phyloP scores from a whole-genome alignment of 2,113 vertebrate genomes.

The Aegithalos caudatus region DNA sequence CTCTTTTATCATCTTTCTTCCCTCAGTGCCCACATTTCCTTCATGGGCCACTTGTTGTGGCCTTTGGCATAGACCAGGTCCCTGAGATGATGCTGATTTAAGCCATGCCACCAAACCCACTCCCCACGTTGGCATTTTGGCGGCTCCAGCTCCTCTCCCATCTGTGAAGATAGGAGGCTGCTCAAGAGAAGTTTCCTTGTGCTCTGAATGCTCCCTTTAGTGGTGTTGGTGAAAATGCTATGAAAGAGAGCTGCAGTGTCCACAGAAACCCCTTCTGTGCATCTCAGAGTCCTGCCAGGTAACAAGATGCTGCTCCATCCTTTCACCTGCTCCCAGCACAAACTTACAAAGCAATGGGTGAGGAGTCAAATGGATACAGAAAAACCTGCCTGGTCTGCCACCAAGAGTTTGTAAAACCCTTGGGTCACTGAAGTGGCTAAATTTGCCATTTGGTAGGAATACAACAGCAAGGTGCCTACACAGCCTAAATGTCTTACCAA shows the following conservation, averaged over 20 bases:
- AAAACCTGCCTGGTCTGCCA: neutral
- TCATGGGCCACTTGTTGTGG: too few relatives aligned
- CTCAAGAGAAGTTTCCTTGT: neutral
- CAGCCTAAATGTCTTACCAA: neutral
- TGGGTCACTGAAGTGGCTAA: neutral
- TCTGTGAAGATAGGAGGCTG: neutral
- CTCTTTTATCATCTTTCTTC: neutral
- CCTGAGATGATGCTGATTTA: neutral
- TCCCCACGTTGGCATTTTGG: neutral
- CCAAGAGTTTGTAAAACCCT: neutral
- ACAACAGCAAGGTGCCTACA: neutral
- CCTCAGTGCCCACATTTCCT: neutral
- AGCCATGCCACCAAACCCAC: neutral
- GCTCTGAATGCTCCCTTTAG: neutral
- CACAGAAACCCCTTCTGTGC: neutral
- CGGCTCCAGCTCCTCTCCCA: neutral
- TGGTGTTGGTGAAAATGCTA: neutral
- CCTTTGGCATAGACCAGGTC: neutral
- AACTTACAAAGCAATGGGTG: neutral
- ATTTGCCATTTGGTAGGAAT: neutral
- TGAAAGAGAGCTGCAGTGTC: neutral
- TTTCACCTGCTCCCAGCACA: neutral
- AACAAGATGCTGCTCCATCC: accelerated
- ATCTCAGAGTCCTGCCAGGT: neutral
- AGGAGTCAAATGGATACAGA: neutral